Evolutionary conservation across 2,797 vertebrate genomes (phyloP), one percentile per base, ranked within the genome.

Genomic region (Mus spretus): DNA sequence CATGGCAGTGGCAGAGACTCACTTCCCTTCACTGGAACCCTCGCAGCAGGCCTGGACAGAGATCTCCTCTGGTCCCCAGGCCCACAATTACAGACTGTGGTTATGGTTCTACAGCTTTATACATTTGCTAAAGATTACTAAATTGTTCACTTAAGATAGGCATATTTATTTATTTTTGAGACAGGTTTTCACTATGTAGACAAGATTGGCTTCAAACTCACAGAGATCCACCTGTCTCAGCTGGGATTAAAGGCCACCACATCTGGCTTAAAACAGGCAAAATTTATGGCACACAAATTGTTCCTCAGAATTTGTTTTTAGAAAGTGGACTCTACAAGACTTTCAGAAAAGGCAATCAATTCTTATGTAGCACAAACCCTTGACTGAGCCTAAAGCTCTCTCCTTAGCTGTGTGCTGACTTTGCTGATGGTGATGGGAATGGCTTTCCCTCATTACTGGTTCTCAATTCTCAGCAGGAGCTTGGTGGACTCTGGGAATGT

Each of bases 291-390:
- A 34, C 17, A 81, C 37, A 79, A 95, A 85, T 28, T 80, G 72
- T 34, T 74, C 8, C n/a, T 19, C n/a, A 81, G 59, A 53, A 87
- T 55, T 15, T 94, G 8, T 10, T 88, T 80, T 93, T 77, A 75
- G 34, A 83, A 95, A 80, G 47, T n/a, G 31, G 53, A 7, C 78
- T 74, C 70, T 75, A 6, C 9, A 89, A 74, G 82, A 84, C 34
- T 75, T 91, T 67, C 47, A 80, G 61, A 74, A 90, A 96, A 78
- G 70, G 28, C 85, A 91, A 61, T 22, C 53, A 85, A 53, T 55
- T 31, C 44, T 86, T 61, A 31, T 0, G 9, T 22, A 26, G 72
- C 47, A 67, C 37, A 37, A 80, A 72, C 19, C 70, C 31, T 37
- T 4, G 40, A 67, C 50, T 31, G 61, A 70, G 65, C 37, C 24